phyloP scores from a whole-genome alignment of 1,140 invertebrate genomes.

The Bacillus rossius region DNA sequence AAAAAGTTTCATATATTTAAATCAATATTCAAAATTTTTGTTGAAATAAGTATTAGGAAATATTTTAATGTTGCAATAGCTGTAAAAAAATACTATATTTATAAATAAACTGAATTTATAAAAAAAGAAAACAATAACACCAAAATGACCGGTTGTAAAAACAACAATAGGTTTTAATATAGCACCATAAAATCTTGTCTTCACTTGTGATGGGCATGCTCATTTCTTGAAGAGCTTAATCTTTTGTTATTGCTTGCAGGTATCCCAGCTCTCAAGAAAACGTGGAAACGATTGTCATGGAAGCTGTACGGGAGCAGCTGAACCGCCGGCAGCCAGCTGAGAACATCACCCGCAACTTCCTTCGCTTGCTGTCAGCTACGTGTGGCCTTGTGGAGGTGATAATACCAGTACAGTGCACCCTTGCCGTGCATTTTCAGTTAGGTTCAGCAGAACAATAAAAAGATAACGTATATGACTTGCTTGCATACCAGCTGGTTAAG shows the following conservation, averaged over 20 bases:
- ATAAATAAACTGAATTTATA: too few species aligned
- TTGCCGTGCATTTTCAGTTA: background rate
- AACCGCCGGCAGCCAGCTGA: slow-evolving; percentile 78
- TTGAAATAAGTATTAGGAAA: too few species aligned
- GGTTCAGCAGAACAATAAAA: background rate
- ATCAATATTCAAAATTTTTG: too few species aligned
- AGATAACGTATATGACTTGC: background rate
- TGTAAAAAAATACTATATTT: too few species aligned
- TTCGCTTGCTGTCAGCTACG: slow-evolving; percentile 75
- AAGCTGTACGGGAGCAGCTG: slow-evolving; percentile 83
- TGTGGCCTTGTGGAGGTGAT: slow-evolving; percentile 75
- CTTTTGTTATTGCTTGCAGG: slow-evolving; percentile 35
- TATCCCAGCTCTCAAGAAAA: slow-evolving; percentile 58
- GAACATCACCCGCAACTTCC: slow-evolving; percentile 80
- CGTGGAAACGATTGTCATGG: slow-evolving; percentile 78
- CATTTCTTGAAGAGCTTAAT: too few species aligned
- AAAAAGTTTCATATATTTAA: too few species aligned
- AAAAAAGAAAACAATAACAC: too few species aligned
- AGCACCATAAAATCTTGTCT: too few species aligned
- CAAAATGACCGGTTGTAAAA: too few species aligned
- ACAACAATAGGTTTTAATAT: too few species aligned
- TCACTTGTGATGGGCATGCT: too few species aligned
- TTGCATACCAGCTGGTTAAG: background rate
- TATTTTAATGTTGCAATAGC: too few species aligned
- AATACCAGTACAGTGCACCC: slow-evolving; percentile 4